Evolutionary conservation across 1,140 invertebrate genomes (phyloP).

Genomic region (Sitodiplosis mosellana): DNA sequence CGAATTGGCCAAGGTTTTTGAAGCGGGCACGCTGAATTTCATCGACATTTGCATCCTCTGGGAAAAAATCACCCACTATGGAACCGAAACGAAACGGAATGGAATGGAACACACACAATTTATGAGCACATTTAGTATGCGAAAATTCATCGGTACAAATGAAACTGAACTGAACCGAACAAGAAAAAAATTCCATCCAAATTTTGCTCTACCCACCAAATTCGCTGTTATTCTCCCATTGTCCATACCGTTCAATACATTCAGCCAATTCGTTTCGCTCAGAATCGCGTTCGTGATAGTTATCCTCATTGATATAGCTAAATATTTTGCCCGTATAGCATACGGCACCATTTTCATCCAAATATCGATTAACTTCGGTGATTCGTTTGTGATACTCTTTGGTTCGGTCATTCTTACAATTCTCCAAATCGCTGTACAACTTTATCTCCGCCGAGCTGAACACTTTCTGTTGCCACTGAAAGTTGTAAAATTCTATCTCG

Average conservation of each 20-base stretch:
- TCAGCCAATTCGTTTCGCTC: not conserved
- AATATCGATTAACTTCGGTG: not conserved
- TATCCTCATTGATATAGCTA: constrained; percentile 4
- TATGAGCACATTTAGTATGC: too few species aligned
- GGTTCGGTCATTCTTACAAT: constrained; percentile 11
- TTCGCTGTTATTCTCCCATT: too few species aligned
- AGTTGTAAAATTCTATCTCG: not conserved
- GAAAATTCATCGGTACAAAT: too few species aligned
- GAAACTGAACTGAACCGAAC: too few species aligned
- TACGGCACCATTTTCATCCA: too few species aligned
- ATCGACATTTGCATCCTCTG: too few species aligned
- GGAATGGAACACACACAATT: too few species aligned
- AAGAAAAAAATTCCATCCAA: too few species aligned
- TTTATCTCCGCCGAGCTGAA: constrained; percentile 14
- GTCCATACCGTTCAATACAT: not conserved
- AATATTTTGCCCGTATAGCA: constrained; percentile 2
- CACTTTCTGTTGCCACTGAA: constrained; percentile 19
- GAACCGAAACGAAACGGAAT: too few species aligned
- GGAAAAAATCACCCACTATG: too few species aligned
- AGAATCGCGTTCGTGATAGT: not conserved
- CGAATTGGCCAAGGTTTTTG: not conserved
- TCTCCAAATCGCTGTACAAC: constrained; percentile 8
- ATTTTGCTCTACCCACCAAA: too few species aligned
- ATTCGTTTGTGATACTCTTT: constrained; percentile 16
- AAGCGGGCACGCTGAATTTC: not conserved